Evolutionary conservation across 2,113 vertebrate species (phyloP).

Genomic region (Cephalopholis sonnerati): DNA sequence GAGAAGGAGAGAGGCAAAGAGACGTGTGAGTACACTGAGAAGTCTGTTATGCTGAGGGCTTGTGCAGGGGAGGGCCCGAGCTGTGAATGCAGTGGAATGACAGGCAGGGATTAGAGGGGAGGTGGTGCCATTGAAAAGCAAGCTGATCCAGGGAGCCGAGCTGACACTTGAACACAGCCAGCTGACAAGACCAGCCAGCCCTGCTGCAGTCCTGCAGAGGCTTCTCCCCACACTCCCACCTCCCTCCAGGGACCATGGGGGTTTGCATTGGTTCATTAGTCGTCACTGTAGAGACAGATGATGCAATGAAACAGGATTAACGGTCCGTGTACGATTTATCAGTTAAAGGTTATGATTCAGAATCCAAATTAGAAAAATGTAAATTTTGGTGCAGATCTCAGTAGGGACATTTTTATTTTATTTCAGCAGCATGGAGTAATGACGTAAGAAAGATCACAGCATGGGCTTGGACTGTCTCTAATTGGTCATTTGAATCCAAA

Average conservation of each 20-base stretch:
- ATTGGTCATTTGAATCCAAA: slow-evolving; percentile 21
- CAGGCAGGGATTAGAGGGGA: slow-evolving; percentile 79
- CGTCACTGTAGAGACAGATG: slow-evolving; percentile 45
- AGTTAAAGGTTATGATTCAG: slow-evolving; percentile 53
- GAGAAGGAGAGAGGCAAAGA: slow-evolving; percentile 31
- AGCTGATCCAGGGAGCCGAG: slow-evolving; percentile 73
- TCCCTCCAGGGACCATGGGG: neutral
- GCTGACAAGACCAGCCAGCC: slow-evolving; percentile 72
- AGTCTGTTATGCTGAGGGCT: slow-evolving; percentile 63
- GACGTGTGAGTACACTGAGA: slow-evolving; percentile 59
- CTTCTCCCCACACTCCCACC: neutral
- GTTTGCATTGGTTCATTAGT: slow-evolving; percentile 56
- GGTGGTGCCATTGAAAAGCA: slow-evolving; percentile 79
- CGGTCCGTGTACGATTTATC: slow-evolving; percentile 16
- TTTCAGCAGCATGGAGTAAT: slow-evolving; percentile 23
- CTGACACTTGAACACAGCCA: slow-evolving; percentile 79
- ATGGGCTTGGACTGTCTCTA: neutral
- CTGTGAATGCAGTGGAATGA: slow-evolving; percentile 77
- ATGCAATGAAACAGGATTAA: slow-evolving; percentile 50
- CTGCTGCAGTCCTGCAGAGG: slow-evolving; percentile 65
- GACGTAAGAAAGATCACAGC: slow-evolving; percentile 3
- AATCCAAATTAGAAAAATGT: slow-evolving; percentile 44
- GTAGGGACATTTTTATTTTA: slow-evolving; percentile 9
- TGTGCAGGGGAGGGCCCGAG: slow-evolving; percentile 66
- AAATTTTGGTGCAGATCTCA: slow-evolving; percentile 27